phyloP scores from a whole-genome alignment of 2,113 vertebrate genomes.

The Pedionomus torquatus region DNA sequence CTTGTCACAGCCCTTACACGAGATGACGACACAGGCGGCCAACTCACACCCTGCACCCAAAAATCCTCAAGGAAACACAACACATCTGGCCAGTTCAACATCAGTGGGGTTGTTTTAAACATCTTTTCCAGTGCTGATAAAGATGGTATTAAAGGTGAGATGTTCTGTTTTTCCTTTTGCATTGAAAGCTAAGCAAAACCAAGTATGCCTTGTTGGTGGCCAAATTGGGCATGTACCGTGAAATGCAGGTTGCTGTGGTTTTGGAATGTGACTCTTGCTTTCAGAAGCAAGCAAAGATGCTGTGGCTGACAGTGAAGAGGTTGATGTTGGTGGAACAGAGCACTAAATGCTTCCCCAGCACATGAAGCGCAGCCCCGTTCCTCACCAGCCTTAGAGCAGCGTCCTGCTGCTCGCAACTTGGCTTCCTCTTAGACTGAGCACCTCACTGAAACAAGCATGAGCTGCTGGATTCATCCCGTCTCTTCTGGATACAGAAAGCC shows the following conservation, averaged over 20 bases:
- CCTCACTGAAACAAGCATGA: not conserved
- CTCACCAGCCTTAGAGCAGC: not conserved
- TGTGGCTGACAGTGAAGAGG: not conserved
- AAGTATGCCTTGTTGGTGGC: not conserved
- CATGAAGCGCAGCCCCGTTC: not conserved
- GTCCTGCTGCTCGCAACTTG: not conserved
- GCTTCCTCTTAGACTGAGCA: not conserved
- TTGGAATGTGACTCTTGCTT: not conserved
- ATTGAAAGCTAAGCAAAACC: not conserved
- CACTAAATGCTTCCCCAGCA: not conserved
- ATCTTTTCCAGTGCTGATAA: not conserved
- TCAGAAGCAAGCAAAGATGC: not conserved
- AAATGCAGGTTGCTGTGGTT: not conserved
- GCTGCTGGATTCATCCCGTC: not conserved
- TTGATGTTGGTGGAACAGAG: not conserved
- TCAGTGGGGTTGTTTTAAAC: not conserved
- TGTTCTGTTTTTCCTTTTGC: not conserved
- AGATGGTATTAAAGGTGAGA: not conserved
- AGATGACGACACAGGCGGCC: not conserved
- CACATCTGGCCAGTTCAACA: not conserved
- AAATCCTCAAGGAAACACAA: not conserved
- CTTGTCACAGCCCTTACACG: not conserved
- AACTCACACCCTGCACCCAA: not conserved
- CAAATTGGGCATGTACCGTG: not conserved
- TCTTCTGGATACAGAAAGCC: not conserved